Percentiles rank a stretch among this genome's conserved stretches.
Evolutionary conservation across 2,797 vertebrate species (phyloP).

Genomic region (Phataginus tricuspis): DNA sequence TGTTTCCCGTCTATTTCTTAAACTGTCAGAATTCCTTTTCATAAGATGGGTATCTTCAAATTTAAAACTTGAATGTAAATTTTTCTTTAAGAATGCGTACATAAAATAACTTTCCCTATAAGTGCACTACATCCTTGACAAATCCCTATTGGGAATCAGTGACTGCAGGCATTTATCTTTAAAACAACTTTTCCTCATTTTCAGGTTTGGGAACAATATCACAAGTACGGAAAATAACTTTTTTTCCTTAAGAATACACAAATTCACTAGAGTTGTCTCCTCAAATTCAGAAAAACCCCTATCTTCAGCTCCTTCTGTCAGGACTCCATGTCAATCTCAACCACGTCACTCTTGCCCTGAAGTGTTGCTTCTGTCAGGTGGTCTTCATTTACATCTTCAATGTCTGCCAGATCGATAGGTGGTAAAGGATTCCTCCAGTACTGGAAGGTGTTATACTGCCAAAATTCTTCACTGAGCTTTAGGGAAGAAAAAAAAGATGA

Average conservation of each 20-base stretch:
- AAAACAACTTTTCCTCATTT: conserved; percentile 67
- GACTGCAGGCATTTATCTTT: conserved; percentile 54
- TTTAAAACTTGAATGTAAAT: conserved; percentile 40
- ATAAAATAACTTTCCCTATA: conserved; percentile 60
- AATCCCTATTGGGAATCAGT: background rate
- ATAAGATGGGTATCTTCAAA: conserved; percentile 50
- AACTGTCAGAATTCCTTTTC: conserved; percentile 52
- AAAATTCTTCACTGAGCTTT: conserved; percentile 85
- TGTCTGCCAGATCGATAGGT: conserved; percentile 90
- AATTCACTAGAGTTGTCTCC: conserved; percentile 38
- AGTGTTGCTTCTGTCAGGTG: conserved; percentile 39
- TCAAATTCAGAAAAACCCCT: background rate
- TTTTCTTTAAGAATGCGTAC: conserved; percentile 40
- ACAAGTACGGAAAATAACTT: conserved; percentile 63
- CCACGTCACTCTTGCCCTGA: conserved; percentile 72
- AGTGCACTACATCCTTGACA: background rate
- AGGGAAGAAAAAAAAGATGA: conserved; percentile 50
- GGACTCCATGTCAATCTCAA: conserved; percentile 92
- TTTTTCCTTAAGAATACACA: conserved; percentile 51
- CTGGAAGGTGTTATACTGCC: conserved; percentile 93
- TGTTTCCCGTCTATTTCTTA: background rate
- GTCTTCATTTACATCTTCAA: conserved; percentile 77
- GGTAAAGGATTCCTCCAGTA: conserved; percentile 95
- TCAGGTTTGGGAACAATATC: conserved; percentile 59
- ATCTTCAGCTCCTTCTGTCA: conserved; percentile 82